Base-by-base conservation (phyloP, 2,888 invertebrate species). In the Chymomyza fuscimana region DNA sequence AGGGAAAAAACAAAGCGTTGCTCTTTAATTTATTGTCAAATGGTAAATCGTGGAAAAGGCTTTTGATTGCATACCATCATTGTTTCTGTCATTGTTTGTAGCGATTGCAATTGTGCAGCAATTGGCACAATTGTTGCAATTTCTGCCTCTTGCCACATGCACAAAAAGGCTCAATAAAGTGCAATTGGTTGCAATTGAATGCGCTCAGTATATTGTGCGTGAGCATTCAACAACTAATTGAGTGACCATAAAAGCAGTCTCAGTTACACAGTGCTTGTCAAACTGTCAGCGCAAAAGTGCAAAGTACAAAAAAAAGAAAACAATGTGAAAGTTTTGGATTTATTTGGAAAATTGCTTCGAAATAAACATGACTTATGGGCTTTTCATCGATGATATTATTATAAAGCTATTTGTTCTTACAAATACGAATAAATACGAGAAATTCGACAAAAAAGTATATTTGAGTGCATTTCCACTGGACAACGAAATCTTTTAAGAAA, bases 131-230 rank as follows among this genome's bases (percentile, higher is more conserved):
- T 59, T 59, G 58, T 58, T 16, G n/a, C 32, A 15, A 25, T n/a
- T 60, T 73, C 52, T 52, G 69, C 79, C 69, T 51, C 73, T 67
- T 70, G 69, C 79, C 76, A 71, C 54, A 54, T 9, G 40, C 71
- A 71, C 76, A 46, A 84, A 88, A 86, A 86, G 87, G 81, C 88
- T 76, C 86, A 78, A 84, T 84, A 78, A 84, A 84, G 86, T 81
- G 80, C 84, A 83, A 87, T 46, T 46, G 40, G 40, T 46, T 46
- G 40, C 12, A 46, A 46, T 84, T 74, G 88, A 68, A 70, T 50
- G 58, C 54, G 22, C 32, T 29, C 29, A 10, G 22, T 25, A n/a
- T 9, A 59, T 29, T 56, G 5, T 12, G 56, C 7, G 15, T 29
- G 58, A 9, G 15, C 22, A 56, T 51, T 61, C 32, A 25, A 25